Base-by-base conservation (phyloP, 2,113 vertebrate genomes). In the Myrmophylax atrothorax region DNA sequence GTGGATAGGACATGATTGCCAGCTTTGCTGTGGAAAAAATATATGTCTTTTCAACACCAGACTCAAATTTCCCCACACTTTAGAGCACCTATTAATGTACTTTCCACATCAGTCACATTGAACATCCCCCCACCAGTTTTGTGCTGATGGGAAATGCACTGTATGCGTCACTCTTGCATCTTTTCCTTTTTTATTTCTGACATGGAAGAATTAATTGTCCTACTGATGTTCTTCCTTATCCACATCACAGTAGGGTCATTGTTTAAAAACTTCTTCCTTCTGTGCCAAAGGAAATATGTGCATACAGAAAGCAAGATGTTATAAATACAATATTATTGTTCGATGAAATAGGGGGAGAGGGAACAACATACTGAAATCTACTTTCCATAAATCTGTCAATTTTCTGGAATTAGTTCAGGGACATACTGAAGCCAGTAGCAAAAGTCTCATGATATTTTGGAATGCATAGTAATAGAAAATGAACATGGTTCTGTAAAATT, bases 321-420 rank as follows among this genome's bases (percentile, higher is more conserved):
- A 73, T 69, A 89, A 93, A 94, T 79, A 94, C 16, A 49, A 7
- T 58, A 62, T 72, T 92, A 78, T 78, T 87, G 47, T 80, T 85
- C 55, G 50, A 1, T 73, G 37, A 80, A 90, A 33, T 19, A 47
- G 31, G 4, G 22, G 31, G 6, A n/a, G 26, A 25, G 66, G 44
- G 29, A 88, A n/a, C 11, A 25, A 69, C 5, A 1, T 33, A 19
- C 42, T 62, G 73, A 86, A 82, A 85, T 52, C 25, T 63, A 16
- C 56, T 88, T 83, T 86, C 59, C 78, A 77, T 87, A 94, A 93
- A 95, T 89, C 59, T 89, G 49, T 33, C 80, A n/a, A 15, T 25
- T 80, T 83, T 88, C 50, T 90, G 72, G 85, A 96, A 85, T 35
- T 6, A 86, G 69, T 93, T 83, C 52, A 46, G 56, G 22, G 55